Evolutionary conservation across 2,888 invertebrate genomes (phyloP), one percentile per base, ranked within the genome.

Genomic region (Euzophera pinguis): DNA sequence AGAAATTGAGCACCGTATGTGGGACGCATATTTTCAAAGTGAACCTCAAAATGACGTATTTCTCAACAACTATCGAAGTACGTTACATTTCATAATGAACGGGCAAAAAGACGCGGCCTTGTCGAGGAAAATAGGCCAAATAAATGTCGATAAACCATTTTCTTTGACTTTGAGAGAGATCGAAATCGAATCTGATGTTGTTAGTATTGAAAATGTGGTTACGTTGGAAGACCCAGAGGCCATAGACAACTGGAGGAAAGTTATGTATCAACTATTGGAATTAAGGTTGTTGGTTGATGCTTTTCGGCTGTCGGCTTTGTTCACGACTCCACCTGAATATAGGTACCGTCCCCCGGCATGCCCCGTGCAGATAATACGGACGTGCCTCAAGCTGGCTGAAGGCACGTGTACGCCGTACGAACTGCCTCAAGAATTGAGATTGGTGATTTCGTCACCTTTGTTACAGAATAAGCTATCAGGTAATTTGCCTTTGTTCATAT

Each of bases 331-430:
- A 34, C 73, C 81, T 0, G 87, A 88, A 56, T 84, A 71, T 47
- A 64, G 73, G n/a, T 81, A 75, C 49, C 69, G 84, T 45, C 71
- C 76, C 4, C 80, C 83, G 0, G 78, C 78, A 4, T 88, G 87
- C 52, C 89, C 90, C 0, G 84, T 94, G 35, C 91, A 93, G 66
- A 90, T 93, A 38, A 69, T 94, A 43, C 88, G 93, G 71, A 85
- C 93, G 1, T 94, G 93, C 59, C 80, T 93, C 60, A 91, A 90
- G 65, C 71, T 94, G 50, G 94, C 93, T 0, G 94, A 94, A 72
- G 93, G 93, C 2, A 82, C 91, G 3, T 82, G 92, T 35, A 84
- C 90, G 37, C 94, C 94, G 0, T 91, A 92, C 64, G 92, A 94
- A 54, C 74, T 95, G 61, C 93, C 92, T 1, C 85, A 91, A 45